These are phyloP conservation scores for Odontothrips loti DNA, from an alignment of 2,888 invertebrate genomes.

Conservation along the genomic window DNA sequence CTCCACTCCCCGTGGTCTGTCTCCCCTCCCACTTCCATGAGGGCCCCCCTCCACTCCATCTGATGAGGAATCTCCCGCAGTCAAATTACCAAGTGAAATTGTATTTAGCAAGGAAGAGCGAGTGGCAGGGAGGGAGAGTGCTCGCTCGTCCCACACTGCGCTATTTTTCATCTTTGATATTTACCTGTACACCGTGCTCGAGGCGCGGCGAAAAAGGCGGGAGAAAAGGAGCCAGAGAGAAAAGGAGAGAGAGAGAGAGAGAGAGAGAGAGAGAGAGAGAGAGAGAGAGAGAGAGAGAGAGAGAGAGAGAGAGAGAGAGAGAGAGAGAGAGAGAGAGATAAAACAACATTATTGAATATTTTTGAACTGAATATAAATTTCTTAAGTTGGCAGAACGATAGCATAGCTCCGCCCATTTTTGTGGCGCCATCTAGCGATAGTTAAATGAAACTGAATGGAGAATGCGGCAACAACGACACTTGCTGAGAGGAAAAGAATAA, in stretches of 20 bases:
- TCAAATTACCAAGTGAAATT: conserved; percentile 12
- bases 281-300: neutral
- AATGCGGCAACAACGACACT: no score
- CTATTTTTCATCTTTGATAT: neutral
- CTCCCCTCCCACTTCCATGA: neutral
- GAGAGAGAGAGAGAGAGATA: no score
- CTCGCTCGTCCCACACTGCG: neutral
- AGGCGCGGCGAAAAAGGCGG: no score
- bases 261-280: neutral
- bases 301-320: no score
- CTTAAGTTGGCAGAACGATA: no score
- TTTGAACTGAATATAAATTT: no score
- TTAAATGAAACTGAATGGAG: no score
- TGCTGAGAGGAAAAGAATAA: no score
- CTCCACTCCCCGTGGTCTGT: neutral
- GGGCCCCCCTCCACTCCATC: neutral
- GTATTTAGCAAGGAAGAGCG: neutral
- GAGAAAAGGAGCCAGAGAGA: neutral
- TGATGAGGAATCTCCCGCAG: neutral
- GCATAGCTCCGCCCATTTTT: no score
- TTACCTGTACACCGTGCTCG: no score
- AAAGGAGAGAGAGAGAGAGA: neutral
- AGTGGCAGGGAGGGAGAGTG: neutral
- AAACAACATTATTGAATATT: no score
- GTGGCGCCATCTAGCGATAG: no score